phyloP scores from a whole-genome alignment of 64 coral and sea anemone genomes.

The Actinia equina region DNA sequence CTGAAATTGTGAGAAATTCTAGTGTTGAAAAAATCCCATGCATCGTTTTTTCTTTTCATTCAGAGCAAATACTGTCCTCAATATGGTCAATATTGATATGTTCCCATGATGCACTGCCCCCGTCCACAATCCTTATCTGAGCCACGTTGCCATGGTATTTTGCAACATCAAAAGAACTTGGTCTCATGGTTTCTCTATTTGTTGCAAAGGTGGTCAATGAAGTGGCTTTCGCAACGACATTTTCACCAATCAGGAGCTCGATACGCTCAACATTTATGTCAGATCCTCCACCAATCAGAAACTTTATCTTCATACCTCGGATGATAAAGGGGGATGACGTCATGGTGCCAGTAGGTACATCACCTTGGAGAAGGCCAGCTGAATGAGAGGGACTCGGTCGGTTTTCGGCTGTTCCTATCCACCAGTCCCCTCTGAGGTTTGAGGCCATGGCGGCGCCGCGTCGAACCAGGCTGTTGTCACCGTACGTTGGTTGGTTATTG shows the following conservation, averaged over 20 bases:
- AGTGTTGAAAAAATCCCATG: too few relatives aligned
- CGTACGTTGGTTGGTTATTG: slow-evolving; percentile 36
- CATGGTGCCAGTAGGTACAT: background rate
- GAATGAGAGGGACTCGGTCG: slow-evolving; percentile 25
- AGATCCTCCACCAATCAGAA: slow-evolving; percentile 22
- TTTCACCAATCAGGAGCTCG: slow-evolving; percentile 24
- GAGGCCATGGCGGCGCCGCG: too few relatives aligned
- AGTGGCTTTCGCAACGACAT: background rate
- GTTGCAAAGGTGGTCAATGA: background rate
- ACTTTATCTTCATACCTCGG: background rate
- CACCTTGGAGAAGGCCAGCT: background rate
- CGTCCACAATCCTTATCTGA: slow-evolving; percentile 1
- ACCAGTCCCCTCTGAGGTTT: slow-evolving; percentile 27
- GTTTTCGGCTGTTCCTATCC: background rate
- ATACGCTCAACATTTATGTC: background rate
- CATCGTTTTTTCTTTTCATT: background rate
- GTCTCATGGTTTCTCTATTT: background rate
- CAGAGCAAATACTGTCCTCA: background rate
- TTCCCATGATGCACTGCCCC: background rate
- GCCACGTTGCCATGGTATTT: background rate
- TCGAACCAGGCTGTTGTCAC: background rate
- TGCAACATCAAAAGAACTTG: background rate
- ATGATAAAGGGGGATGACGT: slow-evolving; percentile 21
- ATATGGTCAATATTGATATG: slow-evolving; percentile 11
- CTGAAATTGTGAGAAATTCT: too few relatives aligned